A percentile compares a stretch with the other conserved stretches of the same genome.
phyloP scores from a whole-genome alignment of 1,140 invertebrate genomes.

The Adoxophyes honmai region DNA sequence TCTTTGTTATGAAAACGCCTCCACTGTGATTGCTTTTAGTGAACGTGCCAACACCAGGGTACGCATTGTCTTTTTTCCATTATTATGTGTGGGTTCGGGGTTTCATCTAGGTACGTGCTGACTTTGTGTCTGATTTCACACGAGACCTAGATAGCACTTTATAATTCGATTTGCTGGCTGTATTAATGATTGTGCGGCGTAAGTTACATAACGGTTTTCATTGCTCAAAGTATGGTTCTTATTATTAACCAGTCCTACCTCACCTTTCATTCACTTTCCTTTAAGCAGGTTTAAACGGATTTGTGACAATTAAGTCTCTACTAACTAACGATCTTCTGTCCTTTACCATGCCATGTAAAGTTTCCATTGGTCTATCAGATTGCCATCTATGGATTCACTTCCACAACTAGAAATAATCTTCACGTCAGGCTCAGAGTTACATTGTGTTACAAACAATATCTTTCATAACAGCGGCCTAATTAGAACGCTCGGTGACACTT shows the following conservation, averaged over 20 bases:
- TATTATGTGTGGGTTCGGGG: conserved; percentile 5
- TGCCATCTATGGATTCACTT: too few relatives aligned
- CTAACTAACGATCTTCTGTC: too few relatives aligned
- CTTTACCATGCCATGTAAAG: too few relatives aligned
- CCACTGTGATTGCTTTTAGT: conserved; percentile 27
- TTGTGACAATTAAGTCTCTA: too few relatives aligned
- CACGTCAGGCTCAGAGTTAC: not conserved
- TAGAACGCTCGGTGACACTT: not conserved
- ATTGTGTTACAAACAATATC: conserved; percentile 7
- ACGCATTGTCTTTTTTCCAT: conserved; percentile 15
- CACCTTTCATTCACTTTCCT: too few relatives aligned
- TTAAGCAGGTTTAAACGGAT: too few relatives aligned
- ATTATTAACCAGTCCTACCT: too few relatives aligned
- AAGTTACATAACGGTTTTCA: too few relatives aligned
- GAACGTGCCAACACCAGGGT: conserved; percentile 19
- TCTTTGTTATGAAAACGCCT: conserved; percentile 35
- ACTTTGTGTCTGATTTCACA: not conserved
- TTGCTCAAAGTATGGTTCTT: too few relatives aligned
- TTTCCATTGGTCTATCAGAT: too few relatives aligned
- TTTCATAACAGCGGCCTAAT: conserved; percentile 11
- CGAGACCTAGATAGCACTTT: not conserved
- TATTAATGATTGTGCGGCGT: not conserved
- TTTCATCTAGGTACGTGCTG: not conserved
- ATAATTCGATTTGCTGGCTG: not conserved
- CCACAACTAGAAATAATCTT: too few relatives aligned